Conservation (phyloP, 2,797 vertebrate species). For the Octomys mimax region DNA sequence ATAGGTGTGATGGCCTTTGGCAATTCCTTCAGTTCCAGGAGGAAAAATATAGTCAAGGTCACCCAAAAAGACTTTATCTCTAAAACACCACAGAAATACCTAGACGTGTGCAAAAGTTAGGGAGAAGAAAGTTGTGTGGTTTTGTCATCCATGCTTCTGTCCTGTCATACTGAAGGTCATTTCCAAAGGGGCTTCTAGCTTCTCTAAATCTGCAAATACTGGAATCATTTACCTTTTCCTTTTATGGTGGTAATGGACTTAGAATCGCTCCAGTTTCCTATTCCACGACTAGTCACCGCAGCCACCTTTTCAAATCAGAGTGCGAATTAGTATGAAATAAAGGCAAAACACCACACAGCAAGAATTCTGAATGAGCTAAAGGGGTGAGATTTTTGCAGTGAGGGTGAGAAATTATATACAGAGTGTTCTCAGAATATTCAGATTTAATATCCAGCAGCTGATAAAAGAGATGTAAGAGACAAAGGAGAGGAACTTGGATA, state of each 20-base stretch:
- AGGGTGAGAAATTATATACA: not conserved
- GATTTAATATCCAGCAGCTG: not conserved
- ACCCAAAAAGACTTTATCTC: not conserved
- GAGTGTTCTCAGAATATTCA: not conserved
- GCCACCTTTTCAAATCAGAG: constrained; percentile 93
- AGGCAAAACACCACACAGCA: not conserved
- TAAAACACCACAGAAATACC: not conserved
- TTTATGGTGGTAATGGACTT: constrained; percentile 95
- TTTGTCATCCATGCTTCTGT: not conserved
- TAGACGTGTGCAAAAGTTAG: rapidly evolving
- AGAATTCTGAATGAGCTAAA: not conserved
- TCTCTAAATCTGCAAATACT: not conserved
- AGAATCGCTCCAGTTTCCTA: constrained; percentile 96
- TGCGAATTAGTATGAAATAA: constrained; percentile 71
- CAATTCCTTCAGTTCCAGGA: not conserved
- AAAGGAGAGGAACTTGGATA: not conserved
- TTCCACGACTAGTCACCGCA: constrained; percentile 96
- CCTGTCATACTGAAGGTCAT: not conserved
- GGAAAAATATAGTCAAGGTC: not conserved
- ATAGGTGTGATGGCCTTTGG: rapidly evolving
- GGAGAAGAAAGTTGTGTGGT: not conserved
- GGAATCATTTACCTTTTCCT: constrained; percentile 90
- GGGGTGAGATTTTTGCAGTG: not conserved
- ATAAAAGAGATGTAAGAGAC: not conserved
- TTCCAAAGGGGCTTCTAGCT: not conserved